Percentiles rank a stretch among this genome's conserved stretches.
Conservation (phyloP, 2,113 vertebrate genomes). For the Pipa parva region DNA sequence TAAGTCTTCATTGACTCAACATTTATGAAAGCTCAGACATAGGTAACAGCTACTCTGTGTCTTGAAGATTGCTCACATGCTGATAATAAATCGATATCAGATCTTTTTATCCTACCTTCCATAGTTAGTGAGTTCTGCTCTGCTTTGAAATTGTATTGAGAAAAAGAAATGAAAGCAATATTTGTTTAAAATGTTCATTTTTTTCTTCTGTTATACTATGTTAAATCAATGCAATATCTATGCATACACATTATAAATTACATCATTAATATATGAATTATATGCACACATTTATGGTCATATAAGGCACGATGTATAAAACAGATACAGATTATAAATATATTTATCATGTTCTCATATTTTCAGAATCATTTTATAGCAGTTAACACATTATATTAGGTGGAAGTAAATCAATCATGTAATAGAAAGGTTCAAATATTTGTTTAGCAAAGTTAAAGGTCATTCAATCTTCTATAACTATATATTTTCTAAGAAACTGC, state of each 20-base stretch:
- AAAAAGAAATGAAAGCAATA: neutral
- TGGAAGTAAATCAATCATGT: no score
- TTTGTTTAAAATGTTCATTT: neutral
- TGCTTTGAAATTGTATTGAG: neutral
- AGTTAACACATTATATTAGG: no score
- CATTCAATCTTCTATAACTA: no score
- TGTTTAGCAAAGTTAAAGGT: no score
- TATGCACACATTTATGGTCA: no score
- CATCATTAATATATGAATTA: conserved; percentile 23
- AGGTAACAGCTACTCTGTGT: conserved; percentile 9
- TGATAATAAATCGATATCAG: conserved; percentile 29
- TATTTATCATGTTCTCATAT: conserved; percentile 30
- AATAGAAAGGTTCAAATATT: no score
- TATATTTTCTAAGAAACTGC: no score
- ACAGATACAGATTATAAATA: conserved; percentile 38
- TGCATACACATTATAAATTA: neutral
- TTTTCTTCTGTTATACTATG: neutral
- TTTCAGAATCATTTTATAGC: no score
- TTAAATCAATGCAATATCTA: neutral
- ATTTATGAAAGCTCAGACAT: conserved; percentile 16
- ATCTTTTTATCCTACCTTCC: neutral
- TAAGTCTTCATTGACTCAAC: conserved; percentile 28
- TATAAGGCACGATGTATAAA: conserved; percentile 29
- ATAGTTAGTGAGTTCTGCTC: conserved; percentile 9
- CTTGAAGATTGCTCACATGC: conserved; percentile 6